Conservation (phyloP, 2,113 vertebrate genomes). For the Oriolus oriolus region DNA sequence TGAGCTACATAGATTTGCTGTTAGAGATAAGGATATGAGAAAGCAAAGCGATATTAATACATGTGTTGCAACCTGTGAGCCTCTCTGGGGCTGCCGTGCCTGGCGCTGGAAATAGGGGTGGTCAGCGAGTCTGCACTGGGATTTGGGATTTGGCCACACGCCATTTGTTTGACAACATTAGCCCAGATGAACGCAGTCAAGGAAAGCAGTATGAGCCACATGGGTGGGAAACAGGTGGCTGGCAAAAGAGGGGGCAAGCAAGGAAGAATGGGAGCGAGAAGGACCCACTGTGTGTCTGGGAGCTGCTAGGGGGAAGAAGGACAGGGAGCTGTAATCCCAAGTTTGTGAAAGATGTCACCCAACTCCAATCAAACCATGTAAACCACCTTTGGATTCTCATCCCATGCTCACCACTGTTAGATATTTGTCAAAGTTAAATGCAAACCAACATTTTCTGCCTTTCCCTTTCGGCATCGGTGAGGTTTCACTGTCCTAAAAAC, state of each 20-base stretch:
- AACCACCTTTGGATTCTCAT: neutral
- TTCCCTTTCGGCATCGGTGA: neutral
- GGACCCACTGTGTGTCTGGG: accelerated
- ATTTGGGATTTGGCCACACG: neutral
- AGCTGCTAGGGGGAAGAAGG: neutral
- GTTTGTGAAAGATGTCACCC: neutral
- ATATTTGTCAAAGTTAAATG: neutral
- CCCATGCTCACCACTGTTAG: neutral
- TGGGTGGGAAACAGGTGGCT: neutral
- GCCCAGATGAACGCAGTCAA: neutral
- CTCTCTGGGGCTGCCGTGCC: neutral
- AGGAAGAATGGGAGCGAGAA: accelerated
- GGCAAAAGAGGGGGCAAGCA: neutral
- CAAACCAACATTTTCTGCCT: neutral
- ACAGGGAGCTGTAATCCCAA: neutral
- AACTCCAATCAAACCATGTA: neutral
- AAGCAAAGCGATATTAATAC: neutral
- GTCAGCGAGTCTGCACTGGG: neutral
- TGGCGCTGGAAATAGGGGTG: neutral
- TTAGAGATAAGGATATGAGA: slow-evolving; percentile 30
- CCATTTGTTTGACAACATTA: neutral
- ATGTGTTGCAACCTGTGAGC: neutral
- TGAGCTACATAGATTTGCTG: slow-evolving; percentile 25
- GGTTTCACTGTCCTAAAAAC: neutral
- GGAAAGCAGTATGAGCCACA: neutral